Base-by-base conservation (phyloP, 1,140 invertebrate genomes). In the Acromyrmex charruanus region DNA sequence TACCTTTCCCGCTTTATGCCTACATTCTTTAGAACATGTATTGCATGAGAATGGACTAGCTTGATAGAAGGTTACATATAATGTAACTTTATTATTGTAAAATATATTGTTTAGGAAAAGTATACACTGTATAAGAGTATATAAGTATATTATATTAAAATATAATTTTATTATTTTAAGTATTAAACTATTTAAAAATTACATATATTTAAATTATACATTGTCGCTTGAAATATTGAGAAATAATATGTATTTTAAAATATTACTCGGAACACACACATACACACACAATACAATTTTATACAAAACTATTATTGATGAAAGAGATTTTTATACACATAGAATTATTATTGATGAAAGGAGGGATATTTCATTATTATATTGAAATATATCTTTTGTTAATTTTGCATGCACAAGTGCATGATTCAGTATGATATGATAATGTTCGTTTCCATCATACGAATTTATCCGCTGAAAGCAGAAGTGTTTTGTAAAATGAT, bases 401-500 rank as follows among this genome's bases (percentile, higher is more conserved):
- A 58, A 59, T 58, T 59, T 75, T 35, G 18, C 10, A 35, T 16
- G 1, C 16, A 66, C 10, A 14, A 1, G 18, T 18, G 25, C 21
- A 61, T 61, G 25, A 61, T 58, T 61, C 7, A 10, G 2, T 25
- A 58, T 31, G 59, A 35, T 35, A 6, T 9, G 18, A 69, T 69
- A 65, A 65, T 51, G 1, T 25, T 68, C 28, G 28, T 51, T 44
- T 44, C 61, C 49, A 31, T 63, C 39, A n/a, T 75, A 39, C 21
- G 9, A 79, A 65, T 66, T 66, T 10, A 55, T 68, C 7, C n/a
- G 49, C 14, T 68, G 21, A 65, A 65, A 79, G 31, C 49, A 25
- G 77, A 80, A 80, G 49, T 53, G 63, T 66, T 79, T 65, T 51
- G 25, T 35, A 68, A 80, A 80, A 68, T 66, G 44, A 63, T 31